Evolutionary conservation across 1,140 invertebrate species (phyloP), one percentile per base, ranked within the genome.

Genomic region (Heliconius nattereri): DNA sequence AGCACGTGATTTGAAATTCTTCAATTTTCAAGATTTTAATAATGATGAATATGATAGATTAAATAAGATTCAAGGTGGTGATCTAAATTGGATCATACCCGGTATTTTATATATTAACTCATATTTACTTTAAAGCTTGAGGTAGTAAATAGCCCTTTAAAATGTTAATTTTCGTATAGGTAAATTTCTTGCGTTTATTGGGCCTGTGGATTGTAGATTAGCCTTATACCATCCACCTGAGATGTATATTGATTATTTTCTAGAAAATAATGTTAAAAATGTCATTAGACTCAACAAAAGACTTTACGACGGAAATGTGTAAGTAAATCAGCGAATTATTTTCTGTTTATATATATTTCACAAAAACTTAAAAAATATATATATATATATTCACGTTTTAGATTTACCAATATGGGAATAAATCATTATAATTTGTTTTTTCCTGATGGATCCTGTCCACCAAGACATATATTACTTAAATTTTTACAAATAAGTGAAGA

Each of bases 51-150:
- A 99, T 94, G 98, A 99, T 89, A 96, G 95, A 87, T 96, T 96
- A 78, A 95, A 98, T 96, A 97, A 97, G 95, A 98, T 99, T 54
- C 98, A 99, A 95, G 99, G 99, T 92, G 99, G 99, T 29, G 99
- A 99, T 94, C 96, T 99, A 70, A 99, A 99, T 95, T 99, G 99
- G 99, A 99, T 99, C 86, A 95, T 99, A 80, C 99, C 99, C 57
- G 97, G 97, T 89, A 83, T 78, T 32, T 32, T 37, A 5, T n/a
- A 37, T 2, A 26, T 71, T 29, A 49, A 49, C 26, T 40, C 5
- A 7, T 37, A 66, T 16, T 77, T 6, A 26, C 32, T 16, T 29
- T 66, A 23, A 60, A 29, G 60, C 9, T 74, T 60, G 66, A 57
- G 19, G 71, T 74, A 71, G 26, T 32, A 11, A 71, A 71, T 71